Percentiles rank a stretch among this genome's conserved stretches.
These are phyloP conservation scores for Spisula solida DNA, from an alignment of 2,888 invertebrate genomes.

Conservation along the genomic window DNA sequence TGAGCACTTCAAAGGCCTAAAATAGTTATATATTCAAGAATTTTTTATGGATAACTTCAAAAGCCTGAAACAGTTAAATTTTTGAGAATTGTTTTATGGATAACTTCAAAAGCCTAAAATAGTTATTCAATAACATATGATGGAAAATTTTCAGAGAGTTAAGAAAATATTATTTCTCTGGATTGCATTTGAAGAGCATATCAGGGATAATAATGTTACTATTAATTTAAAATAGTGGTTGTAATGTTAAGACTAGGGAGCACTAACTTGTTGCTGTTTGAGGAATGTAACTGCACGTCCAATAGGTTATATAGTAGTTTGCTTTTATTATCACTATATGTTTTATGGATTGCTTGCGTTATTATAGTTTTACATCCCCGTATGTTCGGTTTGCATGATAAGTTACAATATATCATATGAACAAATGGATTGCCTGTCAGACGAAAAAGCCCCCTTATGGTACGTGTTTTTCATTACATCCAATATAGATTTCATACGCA, in stretches of 20 bases:
- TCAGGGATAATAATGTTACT: background rate
- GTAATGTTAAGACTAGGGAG: background rate
- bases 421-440: background rate
- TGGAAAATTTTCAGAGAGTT: too few species aligned
- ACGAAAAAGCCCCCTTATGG: slow-evolving; percentile 16
- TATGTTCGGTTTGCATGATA: background rate
- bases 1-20: too few species aligned
- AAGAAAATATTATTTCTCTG: background rate
- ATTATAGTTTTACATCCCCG: background rate
- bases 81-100: too few species aligned
- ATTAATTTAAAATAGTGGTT: background rate
- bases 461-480: slow-evolving; percentile 12
- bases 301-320: background rate
- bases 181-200: background rate
- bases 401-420: background rate
- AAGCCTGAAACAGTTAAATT: too few species aligned
- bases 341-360: background rate
- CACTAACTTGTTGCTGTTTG: background rate
- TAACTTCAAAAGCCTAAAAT: too few species aligned
- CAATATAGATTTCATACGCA: background rate
- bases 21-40: too few species aligned
- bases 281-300: background rate
- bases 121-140: too few species aligned
- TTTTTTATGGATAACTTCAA: too few species aligned
- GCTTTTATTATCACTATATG: background rate